Evolutionary conservation across 2,888 invertebrate genomes (phyloP).

Genomic region (Liposcelis brunnea): DNA sequence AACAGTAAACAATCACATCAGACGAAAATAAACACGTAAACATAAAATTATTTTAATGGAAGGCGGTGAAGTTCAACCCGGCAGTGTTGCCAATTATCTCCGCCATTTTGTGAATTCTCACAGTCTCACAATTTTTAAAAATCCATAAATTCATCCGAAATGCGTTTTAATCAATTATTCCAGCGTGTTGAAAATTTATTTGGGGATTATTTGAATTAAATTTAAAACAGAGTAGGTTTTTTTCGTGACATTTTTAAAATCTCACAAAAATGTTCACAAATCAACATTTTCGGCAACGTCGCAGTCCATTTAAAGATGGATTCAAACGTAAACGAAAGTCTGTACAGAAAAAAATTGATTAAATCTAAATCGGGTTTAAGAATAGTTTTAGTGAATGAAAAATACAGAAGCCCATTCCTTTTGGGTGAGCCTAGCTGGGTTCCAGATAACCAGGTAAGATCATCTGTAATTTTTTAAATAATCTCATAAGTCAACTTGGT

Average conservation of each 20-base stretch:
- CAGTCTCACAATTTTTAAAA: too few relatives aligned
- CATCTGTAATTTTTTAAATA: background rate
- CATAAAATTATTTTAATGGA: too few relatives aligned
- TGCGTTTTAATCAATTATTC: too few relatives aligned
- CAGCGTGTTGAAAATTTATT: too few relatives aligned
- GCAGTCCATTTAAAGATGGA: background rate
- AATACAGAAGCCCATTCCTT: slow-evolving; percentile 27
- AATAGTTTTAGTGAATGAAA: slow-evolving; percentile 24
- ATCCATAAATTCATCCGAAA: too few relatives aligned
- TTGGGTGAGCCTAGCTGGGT: slow-evolving; percentile 30
- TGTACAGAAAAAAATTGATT: slow-evolving; percentile 19
- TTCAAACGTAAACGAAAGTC: background rate
- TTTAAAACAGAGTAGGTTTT: too few relatives aligned
- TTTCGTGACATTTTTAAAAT: too few relatives aligned
- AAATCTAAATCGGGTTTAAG: slow-evolving; percentile 30
- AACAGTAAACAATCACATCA: slow-evolving; percentile 19
- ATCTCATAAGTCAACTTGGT: background rate
- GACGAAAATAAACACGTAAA: background rate
- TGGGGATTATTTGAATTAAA: too few relatives aligned
- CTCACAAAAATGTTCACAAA: too few relatives aligned
- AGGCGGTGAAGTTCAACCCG: too few relatives aligned
- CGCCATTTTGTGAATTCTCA: background rate
- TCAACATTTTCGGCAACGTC: too few relatives aligned
- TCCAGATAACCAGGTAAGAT: slow-evolving; percentile 16
- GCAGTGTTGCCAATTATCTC: background rate